Base-by-base conservation (phyloP, 2,888 invertebrate species). In the Meiosimyza decipiens region DNA sequence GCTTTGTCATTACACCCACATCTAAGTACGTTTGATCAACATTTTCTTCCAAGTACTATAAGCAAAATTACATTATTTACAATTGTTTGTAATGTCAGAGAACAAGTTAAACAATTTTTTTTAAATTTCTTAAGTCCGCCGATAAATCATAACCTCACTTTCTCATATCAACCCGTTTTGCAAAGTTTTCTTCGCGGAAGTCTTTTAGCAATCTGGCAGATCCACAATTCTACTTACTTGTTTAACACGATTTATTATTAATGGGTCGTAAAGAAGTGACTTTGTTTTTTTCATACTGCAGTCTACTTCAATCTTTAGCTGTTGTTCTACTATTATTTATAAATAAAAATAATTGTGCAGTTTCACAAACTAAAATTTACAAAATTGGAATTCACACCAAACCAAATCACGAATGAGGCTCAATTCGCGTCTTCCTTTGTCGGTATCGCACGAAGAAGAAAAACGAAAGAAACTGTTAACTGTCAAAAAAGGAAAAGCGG, bases 1-100 rank as follows among this genome's bases (percentile, higher is more conserved):
- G 90, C 84, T 93, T 93, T 79, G 95, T 93, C 94, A 96, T 95
- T 82, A 92, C 91, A 83, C 92, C 92, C 73, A 95, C 92, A 89
- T 95, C 94, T 77, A 95, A 91, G 84, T 92, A 94, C 9, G 92
- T 92, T 87, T 93, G 92, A 81, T 94, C 92, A 75, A 92, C 92
- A 88, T 95, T 94, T 80, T 92, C 92, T 77, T 93, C 93, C 80
- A 95, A 89, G 85, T 95, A 95, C 78, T 79, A 15, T 55, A 57
- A 12, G 16, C 51, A 49, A 67, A 59, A n/a, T 22, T 4, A 6
- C 55, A 13, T 55, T 9, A 50, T 51, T 79, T 81, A 62, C 5
- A 60, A 68, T 40, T 15, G 22, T 49, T 16, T 22, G 12, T 40
- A 40, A 13, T 59, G 1, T 16, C 9, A 65, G 1, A 51, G 15